A percentile compares a stretch with the other conserved stretches of the same genome.
Evolutionary conservation across 2,113 vertebrate genomes (phyloP).

Genomic region (Solea solea): DNA sequence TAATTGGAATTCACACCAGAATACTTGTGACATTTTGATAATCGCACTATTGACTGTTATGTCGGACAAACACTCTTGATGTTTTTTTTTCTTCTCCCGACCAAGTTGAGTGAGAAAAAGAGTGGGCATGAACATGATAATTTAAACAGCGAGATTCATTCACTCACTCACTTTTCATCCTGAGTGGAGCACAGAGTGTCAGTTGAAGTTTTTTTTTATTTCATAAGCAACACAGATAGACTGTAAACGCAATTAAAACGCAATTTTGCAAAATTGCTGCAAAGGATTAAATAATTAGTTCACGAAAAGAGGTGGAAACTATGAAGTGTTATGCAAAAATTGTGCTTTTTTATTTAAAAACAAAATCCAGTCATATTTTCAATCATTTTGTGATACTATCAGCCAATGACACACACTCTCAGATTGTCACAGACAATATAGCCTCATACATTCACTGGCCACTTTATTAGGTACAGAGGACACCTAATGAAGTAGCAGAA

Average conservation of each 20-base stretch:
- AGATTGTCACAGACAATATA: too few species aligned
- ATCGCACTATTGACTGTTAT: constrained; percentile 82
- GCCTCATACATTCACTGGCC: too few species aligned
- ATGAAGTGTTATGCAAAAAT: background rate
- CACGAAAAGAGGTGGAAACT: background rate
- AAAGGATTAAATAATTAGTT: background rate
- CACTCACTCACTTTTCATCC: constrained; percentile 76
- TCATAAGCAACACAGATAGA: constrained; percentile 8
- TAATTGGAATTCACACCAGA: constrained; percentile 80
- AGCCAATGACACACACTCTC: too few species aligned
- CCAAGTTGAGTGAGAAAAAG: constrained; percentile 82
- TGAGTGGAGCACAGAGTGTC: constrained; percentile 64
- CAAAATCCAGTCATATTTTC: too few species aligned
- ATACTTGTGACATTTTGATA: constrained; percentile 82
- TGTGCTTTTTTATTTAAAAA: too few species aligned
- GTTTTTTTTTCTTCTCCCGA: constrained; percentile 43
- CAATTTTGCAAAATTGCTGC: constrained; percentile 1
- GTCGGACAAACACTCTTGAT: constrained; percentile 79
- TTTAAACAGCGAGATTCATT: constrained; percentile 82
- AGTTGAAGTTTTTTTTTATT: constrained; percentile 61
- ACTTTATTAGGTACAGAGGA: too few species aligned
- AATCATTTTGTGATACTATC: too few species aligned
- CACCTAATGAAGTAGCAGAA: too few species aligned
- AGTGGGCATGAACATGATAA: constrained; percentile 81
- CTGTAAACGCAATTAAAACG: constrained; percentile 15